Conservation (phyloP, 2,113 vertebrate genomes). For the Mus spicilegus region DNA sequence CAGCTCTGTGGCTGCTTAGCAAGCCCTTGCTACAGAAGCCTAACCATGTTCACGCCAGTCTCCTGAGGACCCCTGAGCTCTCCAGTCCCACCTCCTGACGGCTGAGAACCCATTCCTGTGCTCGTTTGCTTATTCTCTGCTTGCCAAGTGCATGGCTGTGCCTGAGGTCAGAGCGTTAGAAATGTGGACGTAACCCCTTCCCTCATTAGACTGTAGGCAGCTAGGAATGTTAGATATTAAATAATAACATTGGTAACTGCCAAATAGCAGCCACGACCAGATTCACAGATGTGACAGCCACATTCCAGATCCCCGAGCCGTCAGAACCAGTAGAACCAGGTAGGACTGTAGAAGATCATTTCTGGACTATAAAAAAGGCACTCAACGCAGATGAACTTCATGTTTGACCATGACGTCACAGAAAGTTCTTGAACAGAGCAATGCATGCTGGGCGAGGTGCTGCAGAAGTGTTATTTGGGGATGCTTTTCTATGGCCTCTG, state of each 20-base stretch:
- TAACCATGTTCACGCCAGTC: not conserved
- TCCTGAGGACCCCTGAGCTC: not conserved
- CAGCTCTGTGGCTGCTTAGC: not conserved
- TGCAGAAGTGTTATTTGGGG: not conserved
- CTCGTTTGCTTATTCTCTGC: not conserved
- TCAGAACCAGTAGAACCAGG: not conserved
- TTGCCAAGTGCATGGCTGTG: not conserved
- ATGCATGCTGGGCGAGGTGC: not conserved
- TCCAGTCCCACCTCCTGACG: not conserved
- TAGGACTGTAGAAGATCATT: not conserved
- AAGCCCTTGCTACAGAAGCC: not conserved
- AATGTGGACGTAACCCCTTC: not conserved
- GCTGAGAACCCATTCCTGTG: conserved; percentile 24
- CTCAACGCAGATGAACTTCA: not conserved
- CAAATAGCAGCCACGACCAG: not conserved
- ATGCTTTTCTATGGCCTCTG: not conserved
- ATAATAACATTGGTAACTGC: not conserved
- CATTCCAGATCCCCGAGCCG: not conserved
- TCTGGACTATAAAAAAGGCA: not conserved
- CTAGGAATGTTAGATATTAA: not conserved
- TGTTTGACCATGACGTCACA: not conserved
- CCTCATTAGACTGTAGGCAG: not conserved
- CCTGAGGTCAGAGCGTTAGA: not conserved
- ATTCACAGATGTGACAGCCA: not conserved
- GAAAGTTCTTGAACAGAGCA: not conserved